Base-by-base conservation (phyloP, 2,888 invertebrate genomes). In the Geotrupes spiniger region DNA sequence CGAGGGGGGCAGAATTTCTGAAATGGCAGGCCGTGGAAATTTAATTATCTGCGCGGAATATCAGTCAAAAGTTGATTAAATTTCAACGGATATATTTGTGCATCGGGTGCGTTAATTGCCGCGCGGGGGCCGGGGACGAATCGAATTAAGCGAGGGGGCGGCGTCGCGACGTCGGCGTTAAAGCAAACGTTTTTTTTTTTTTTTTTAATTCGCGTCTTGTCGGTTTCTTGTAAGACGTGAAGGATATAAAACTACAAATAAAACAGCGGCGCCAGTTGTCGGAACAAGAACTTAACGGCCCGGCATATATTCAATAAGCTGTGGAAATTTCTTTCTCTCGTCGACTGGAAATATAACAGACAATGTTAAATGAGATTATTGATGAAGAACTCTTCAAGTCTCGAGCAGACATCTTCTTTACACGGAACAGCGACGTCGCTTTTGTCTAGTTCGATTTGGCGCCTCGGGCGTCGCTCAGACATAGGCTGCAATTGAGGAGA, bases 371-470 rank as follows among this genome's bases (percentile, higher is more conserved):
- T 56, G 62, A 58, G 63, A 64, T 64, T 64, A 65, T 57, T 62
- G 64, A 65, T 64, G 65, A 64, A 65, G 66, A 61, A 62, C 65
- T 55, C 64, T 66, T 52, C 59, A 62, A 64, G 63, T 65, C 66
- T 49, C 43, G 49, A 47, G 55, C 66, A 66, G 66, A 64, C 64
- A 53, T 63, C 61, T 64, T 62, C 64, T 62, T 63, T 57, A 50
- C 57, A 56, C 53, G 54, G 54, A 48, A 55, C 53, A 56, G 31
- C 55, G 62, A 61, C 61, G 52, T 59, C 55, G 60, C 57, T 56
- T 63, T 63, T 62, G 59, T 31, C 16, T 15, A 36, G 42, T 61
- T 58, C 61, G 62, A 62, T 63, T 63, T 60, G 62, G 58, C 57
- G 63, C 63, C 61, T 53, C 52, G 55, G 62, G 63, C 61, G 51